Base-by-base conservation (phyloP, 2,113 vertebrate species). In the Zosterops borbonicus region DNA sequence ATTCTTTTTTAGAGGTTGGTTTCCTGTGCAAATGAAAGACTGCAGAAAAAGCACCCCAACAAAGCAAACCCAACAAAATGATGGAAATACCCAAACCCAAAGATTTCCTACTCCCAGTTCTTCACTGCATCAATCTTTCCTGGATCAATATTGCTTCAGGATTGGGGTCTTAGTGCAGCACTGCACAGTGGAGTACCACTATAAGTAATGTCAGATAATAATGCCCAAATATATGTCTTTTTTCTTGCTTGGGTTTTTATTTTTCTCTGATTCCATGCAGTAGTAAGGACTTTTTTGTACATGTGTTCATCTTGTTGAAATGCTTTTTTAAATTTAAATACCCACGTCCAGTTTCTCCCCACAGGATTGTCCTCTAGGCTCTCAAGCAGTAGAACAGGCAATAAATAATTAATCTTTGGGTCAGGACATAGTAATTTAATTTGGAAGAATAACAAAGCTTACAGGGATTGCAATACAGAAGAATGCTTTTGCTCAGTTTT, bases 371-470 rank as follows among this genome's bases (percentile, higher is more conserved):
- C 78, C 91, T 89, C 77, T 87, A 75, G 75, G 90, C 73, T 91
- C 70, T 92, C 92, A 28, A 91, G 94, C 70, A 92, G 73, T 82
- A 96, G 67, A 84, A 90, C 37, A 80, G 83, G 69, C 49, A 93
- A 82, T 86, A 95, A 96, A 89, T 79, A 64, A 87, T 97, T 92
- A 94, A 96, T 58, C 35, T 75, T 73, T 41, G 35, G 49, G 90
- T 81, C 35, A 21, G 78, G 75, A 92, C 4, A 12, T 14, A 92
- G 68, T 90, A 60, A 59, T 84, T 95, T 92, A 52, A 53, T 94
- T 95, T 93, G 83, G 53, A 81, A 92, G 49, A 69, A 62, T 25
- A 59, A 14, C 41, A 42, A 82, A 82, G 33, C 42, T 92, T 91
- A n/a, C 41, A 80, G 77, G 63, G 77, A 90, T 46, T 67, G n/a